Conservation (phyloP, 2,797 vertebrate genomes). For the Artibeus jamaicensis region DNA sequence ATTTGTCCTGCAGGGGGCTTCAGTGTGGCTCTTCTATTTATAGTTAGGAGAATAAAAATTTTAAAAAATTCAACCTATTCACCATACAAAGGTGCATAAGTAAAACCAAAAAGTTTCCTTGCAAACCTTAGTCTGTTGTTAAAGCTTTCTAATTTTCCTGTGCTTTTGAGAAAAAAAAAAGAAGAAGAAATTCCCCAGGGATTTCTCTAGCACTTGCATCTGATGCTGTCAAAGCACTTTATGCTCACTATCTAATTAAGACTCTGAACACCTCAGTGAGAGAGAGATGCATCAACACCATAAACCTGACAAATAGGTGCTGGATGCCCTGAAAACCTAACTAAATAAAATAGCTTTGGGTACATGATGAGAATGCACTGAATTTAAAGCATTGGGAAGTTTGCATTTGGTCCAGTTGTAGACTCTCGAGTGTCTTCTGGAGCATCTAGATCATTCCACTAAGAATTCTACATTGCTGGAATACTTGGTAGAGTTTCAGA, state of each 20-base stretch:
- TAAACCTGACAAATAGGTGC: conserved; percentile 68
- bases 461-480: not conserved
- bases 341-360: conserved; percentile 51
- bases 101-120: conserved; percentile 45
- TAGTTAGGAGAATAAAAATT: conserved; percentile 30
- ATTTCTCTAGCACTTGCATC: conserved; percentile 63
- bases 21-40: not conserved
- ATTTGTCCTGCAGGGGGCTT: not conserved
- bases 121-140: conserved; percentile 49
- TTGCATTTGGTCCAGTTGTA: not conserved
- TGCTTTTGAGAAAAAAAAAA: conserved; percentile 47
- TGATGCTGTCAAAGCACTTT: conserved; percentile 72
- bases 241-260: conserved; percentile 67
- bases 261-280: conserved; percentile 64
- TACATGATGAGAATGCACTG: not conserved
- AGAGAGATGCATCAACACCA: conserved; percentile 6
- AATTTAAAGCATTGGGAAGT: conserved; percentile 17
- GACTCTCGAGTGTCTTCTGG: not conserved
- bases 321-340: conserved; percentile 37
- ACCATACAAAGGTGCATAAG: not conserved
- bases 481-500: not conserved
- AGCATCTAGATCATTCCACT: not conserved
- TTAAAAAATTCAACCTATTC: not conserved
- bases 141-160: conserved; percentile 67
- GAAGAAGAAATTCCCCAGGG: conserved; percentile 34